Base-by-base conservation (phyloP, 2,888 invertebrate genomes). In the Labia minor region DNA sequence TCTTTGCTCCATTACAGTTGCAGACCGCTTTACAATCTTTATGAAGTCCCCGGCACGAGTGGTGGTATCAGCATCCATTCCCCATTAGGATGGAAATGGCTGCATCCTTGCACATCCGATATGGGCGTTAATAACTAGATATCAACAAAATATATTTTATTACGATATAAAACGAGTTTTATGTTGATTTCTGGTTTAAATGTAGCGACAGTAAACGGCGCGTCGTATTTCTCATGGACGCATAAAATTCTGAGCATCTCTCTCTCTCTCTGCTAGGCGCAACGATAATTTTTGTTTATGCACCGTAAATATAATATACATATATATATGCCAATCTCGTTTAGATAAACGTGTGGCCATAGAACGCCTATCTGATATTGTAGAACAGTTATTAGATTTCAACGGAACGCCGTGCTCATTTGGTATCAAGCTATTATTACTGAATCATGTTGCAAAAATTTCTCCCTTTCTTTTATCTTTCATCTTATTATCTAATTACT, bases 121-220 rank as follows among this genome's bases (percentile, higher is more conserved):
- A 49, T 49, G 49, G 49, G 49, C 49, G 49, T 49, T 49, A 49
- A 49, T 49, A 49, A 49, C 49, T 49, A 11, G 49, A 49, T 49
- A 49, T 49, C 49, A 49, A 49, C 49, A 49, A 49, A 49, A 49
- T 49, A 49, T 49, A 49, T 49, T 49, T 49, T 49, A 49, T 49
- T 49, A 49, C 49, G 49, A 16, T 49, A 49, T 49, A 49, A 49
- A 49, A 49, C 49, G n/a, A 11, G 49, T 49, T 49, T 49, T 49
- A 49, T 49, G 49, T 49, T 49, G 49, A 49, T 49, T 49, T 49
- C 49, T 49, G 49, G 49, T 49, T 49, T 49, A 49, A 10, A 49
- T 49, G 49, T 49, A 49, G 49, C 49, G 49, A 49, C 49, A 49
- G 49, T 49, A 49, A 49, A 49, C 49, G 49, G 49, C 49, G 49